phyloP scores from a whole-genome alignment of 2,113 vertebrate species.

The Prolemur simus region DNA sequence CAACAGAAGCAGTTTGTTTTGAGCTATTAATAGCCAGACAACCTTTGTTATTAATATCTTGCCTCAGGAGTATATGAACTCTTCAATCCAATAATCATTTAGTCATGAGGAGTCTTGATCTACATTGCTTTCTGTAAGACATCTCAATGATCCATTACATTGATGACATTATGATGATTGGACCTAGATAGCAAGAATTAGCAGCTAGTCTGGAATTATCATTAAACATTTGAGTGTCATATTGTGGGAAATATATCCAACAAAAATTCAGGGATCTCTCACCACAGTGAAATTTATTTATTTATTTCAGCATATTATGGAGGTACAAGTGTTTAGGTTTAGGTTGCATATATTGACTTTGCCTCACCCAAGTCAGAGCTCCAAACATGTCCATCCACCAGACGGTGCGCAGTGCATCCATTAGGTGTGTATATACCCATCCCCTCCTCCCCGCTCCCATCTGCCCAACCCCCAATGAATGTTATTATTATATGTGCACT shows the following conservation, averaged over 20 bases:
- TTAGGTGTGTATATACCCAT: no score
- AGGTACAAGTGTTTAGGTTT: no score
- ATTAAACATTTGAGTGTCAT: neutral
- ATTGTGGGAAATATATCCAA: neutral
- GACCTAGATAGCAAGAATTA: neutral
- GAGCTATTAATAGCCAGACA: neutral
- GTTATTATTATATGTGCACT: no score
- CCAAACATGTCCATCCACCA: no score
- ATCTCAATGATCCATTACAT: neutral
- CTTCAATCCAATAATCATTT: neutral
- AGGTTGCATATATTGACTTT: no score
- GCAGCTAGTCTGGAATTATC: neutral
- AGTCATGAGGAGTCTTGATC: neutral
- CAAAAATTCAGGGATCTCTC: neutral
- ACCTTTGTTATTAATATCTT: neutral
- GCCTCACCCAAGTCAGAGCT: no score
- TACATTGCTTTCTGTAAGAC: neutral
- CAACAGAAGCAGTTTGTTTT: neutral
- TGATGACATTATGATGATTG: neutral
- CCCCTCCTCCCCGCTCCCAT: no score
- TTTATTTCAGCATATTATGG: no score
- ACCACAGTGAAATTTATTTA: neutral
- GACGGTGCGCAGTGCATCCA: no score
- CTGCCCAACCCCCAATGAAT: no score
- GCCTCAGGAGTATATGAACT: neutral